Percentiles rank a stretch among this genome's conserved stretches.
Evolutionary conservation across 2,888 invertebrate species (phyloP).

Genomic region (Frankliniella intonsa): DNA sequence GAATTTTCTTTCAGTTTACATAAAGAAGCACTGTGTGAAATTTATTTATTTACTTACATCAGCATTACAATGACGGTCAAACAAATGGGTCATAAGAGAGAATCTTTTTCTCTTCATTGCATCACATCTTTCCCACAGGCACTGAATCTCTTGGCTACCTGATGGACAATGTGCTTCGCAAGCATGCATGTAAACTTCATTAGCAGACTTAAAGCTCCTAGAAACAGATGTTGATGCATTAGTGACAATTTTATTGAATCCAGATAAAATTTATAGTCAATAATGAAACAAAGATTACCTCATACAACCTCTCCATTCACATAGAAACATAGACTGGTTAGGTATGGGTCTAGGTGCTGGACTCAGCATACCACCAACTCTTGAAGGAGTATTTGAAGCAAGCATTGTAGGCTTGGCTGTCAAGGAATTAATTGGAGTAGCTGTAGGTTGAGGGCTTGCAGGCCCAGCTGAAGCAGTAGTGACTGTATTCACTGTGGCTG

Average conservation of each 20-base stretch:
- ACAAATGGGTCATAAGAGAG: slow-evolving; percentile 93
- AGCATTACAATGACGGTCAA: slow-evolving; percentile 88
- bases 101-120: slow-evolving; percentile 83
- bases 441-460: slow-evolving; percentile 34
- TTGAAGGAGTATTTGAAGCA: slow-evolving; percentile 33
- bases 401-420: slow-evolving; percentile 35
- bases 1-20: slow-evolving; percentile 14
- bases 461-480: slow-evolving; percentile 34
- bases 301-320: slow-evolving; percentile 91
- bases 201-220: slow-evolving; percentile 67
- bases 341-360: slow-evolving; percentile 30
- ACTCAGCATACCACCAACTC: slow-evolving; percentile 27
- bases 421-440: slow-evolving; percentile 34
- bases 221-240: slow-evolving; percentile 21
- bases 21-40: neutral
- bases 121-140: slow-evolving; percentile 89
- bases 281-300: slow-evolving; percentile 48
- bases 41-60: slow-evolving; percentile 56
- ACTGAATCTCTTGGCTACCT: slow-evolving; percentile 67
- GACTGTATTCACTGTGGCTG: slow-evolving; percentile 25
- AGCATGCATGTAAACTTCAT: slow-evolving; percentile 82
- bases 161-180: slow-evolving; percentile 77
- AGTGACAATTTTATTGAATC: slow-evolving; percentile 4
- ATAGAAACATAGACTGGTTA: slow-evolving; percentile 50
- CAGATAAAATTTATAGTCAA: slow-evolving; percentile 16